These are phyloP conservation scores for Siniperca chuatsi DNA, from an alignment of 2,113 vertebrate species.

Conservation along the genomic window DNA sequence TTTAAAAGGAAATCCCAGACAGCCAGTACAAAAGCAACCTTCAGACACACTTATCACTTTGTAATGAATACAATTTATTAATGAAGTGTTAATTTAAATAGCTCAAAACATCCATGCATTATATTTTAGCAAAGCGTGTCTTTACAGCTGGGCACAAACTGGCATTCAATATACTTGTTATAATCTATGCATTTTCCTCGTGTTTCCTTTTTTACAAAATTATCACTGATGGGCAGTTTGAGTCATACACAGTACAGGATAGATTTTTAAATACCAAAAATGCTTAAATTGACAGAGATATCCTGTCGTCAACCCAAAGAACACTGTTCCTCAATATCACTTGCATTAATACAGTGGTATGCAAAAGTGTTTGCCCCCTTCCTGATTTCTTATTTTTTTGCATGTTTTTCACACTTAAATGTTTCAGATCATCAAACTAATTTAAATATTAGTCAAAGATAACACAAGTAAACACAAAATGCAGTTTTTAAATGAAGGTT, in stretches of 20 bases:
- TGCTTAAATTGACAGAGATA: not conserved
- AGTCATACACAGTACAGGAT: not conserved
- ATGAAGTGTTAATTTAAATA: conserved; percentile 57
- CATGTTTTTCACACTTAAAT: too few species aligned
- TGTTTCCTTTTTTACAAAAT: not conserved
- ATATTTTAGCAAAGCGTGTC: conserved; percentile 28
- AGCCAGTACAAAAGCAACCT: conserved; percentile 53
- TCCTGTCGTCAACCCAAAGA: not conserved
- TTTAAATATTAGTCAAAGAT: too few species aligned
- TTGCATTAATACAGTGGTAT: not conserved
- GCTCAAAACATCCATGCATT: conserved; percentile 14
- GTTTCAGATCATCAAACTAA: too few species aligned
- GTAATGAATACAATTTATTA: conserved; percentile 65
- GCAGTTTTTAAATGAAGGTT: too few species aligned
- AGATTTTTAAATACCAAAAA: not conserved
- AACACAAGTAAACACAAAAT: too few species aligned
- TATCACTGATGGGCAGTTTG: not conserved
- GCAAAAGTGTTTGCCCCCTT: too few species aligned
- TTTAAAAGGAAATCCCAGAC: conserved; percentile 74
- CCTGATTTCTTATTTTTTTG: too few species aligned
- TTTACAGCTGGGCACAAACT: conserved; percentile 16
- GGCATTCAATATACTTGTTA: conserved; percentile 18
- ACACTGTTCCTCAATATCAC: not conserved
- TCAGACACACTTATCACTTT: conserved; percentile 60
- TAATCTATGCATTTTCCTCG: not conserved